These are phyloP conservation scores for Cantharis rufa DNA, from an alignment of 2,888 invertebrate genomes.

Conservation along the genomic window DNA sequence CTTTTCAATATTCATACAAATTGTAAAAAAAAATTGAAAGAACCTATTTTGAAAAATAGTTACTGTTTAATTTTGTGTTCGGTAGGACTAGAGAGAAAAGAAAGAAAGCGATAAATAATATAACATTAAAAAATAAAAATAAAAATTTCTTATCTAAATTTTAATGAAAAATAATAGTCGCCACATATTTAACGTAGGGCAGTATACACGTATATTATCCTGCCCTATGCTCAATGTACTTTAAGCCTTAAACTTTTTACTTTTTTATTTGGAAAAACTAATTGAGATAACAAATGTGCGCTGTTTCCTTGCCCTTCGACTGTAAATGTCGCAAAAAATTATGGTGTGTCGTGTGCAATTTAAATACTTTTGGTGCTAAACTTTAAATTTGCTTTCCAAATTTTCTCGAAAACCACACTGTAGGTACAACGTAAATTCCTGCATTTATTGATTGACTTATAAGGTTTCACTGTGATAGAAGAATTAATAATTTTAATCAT, in stretches of 20 bases:
- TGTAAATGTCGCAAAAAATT: too few species aligned
- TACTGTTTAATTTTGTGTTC: not conserved
- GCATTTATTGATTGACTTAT: not conserved
- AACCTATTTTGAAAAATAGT: not conserved
- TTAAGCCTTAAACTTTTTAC: not conserved
- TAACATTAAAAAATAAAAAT: not conserved
- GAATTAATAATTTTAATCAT: not conserved
- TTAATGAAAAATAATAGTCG: not conserved
- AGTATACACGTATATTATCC: not conserved
- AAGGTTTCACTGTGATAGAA: not conserved
- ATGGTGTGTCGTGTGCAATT: not conserved
- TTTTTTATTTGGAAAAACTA: not conserved
- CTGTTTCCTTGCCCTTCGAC: not conserved
- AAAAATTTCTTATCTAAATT: not conserved
- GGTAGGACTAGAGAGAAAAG: not conserved
- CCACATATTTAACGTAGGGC: not conserved
- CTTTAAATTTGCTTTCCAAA: not conserved
- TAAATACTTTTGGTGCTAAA: not conserved
- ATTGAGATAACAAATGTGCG: not conserved
- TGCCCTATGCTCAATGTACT: not conserved
- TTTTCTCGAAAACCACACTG: not conserved
- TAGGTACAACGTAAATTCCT: not conserved
- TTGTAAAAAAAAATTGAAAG: not conserved
- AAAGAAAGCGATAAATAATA: not conserved
- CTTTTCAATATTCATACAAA: not conserved